Evolutionary conservation across 2,797 vertebrate species (phyloP), one percentile per base, ranked within the genome.

Genomic region (Holocentrus rufus): DNA sequence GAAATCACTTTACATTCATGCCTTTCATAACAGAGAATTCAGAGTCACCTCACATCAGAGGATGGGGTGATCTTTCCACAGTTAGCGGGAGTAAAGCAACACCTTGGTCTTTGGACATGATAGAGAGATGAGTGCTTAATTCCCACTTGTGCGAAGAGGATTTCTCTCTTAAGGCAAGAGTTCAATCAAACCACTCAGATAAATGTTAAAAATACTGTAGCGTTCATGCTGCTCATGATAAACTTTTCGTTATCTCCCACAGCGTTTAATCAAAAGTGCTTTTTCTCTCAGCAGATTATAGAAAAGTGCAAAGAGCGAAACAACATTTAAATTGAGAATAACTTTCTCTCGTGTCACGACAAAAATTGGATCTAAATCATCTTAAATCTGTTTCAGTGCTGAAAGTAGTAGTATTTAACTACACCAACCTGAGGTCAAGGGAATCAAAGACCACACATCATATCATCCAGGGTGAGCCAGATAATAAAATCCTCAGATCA

Each of bases 401-500:
- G 36, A 85, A 85, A 85, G 71, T 81, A 65, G 66, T 47, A 73
- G 65, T 80, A 65, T 85, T 89, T 79, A 84, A 90, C 66, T 61
- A 82, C 63, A 85, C 68, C 74, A 78, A 88, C 72, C 81, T 82
- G 74, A 83, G 88, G 88, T 92, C 73, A 85, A 56, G 62, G 70
- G 73, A 89, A 90, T 88, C 85, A 90, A 86, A 90, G 64, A 78
- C 82, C 81, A 85, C 77, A 78, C 78, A 68, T 88, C 83, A 72
- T 80, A 89, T 87, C 86, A 91, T 83, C 72, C 81, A 84, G 81
- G 86, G 78, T 80, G 76, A 85, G 78, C 61, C 65, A 87, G 88
- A 92, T 91, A 91, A 89, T 90, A 91, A 92, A 91, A 87, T 83
- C 78, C 65, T 87, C 79, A 88, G 80, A 91, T 92, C 88, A 91